phyloP scores from a whole-genome alignment of 2,113 vertebrate genomes.

The Pedionomus torquatus region DNA sequence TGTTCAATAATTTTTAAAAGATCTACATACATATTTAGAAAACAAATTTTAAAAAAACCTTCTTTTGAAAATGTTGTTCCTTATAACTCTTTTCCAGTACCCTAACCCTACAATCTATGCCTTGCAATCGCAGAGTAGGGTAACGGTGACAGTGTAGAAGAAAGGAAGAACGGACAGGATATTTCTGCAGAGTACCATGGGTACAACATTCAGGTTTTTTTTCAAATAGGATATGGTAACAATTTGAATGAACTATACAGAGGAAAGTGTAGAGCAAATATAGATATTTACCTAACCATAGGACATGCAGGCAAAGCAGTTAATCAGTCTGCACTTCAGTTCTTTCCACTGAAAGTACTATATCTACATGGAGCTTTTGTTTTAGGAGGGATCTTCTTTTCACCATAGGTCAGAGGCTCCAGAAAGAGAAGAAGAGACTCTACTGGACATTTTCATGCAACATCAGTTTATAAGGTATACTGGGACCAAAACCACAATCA shows the following conservation, averaged over 20 bases:
- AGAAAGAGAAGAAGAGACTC: neutral
- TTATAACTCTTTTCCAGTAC: neutral
- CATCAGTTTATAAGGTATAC: neutral
- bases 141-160: neutral
- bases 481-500: neutral
- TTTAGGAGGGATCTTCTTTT: neutral
- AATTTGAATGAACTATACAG: neutral
- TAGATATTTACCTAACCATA: neutral
- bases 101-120: neutral
- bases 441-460: neutral
- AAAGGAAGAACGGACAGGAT: neutral
- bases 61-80: neutral
- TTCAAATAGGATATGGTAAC: neutral
- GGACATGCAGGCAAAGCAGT: neutral
- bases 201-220: neutral
- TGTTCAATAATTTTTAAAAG: neutral
- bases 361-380: neutral
- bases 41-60: neutral
- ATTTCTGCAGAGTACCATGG: neutral
- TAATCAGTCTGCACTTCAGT: neutral
- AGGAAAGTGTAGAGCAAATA: neutral
- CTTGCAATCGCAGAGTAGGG: accelerated
- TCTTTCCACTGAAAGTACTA: neutral
- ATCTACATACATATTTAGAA: neutral
- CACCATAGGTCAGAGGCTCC: neutral